phyloP scores from a whole-genome alignment of 2,797 vertebrate species.

The Xenentodon cancila region DNA sequence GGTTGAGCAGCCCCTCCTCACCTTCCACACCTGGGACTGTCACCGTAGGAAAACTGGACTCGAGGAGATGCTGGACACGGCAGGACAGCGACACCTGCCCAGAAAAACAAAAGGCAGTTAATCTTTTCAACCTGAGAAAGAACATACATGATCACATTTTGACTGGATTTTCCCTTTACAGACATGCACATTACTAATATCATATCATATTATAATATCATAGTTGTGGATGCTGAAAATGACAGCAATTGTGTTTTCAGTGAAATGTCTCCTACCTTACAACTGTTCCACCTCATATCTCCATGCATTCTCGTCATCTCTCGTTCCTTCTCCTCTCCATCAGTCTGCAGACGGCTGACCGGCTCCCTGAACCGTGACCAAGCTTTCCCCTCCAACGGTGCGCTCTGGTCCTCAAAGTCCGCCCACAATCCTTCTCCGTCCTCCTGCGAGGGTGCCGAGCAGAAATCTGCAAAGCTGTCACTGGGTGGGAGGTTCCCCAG shows the following conservation, averaged over 20 bases:
- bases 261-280: conserved; percentile 64
- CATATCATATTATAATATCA: not conserved
- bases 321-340: conserved; percentile 78
- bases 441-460: conserved; percentile 85
- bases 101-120: conserved; percentile 10
- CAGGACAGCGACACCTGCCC: conserved; percentile 81
- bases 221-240: not conserved
- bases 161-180: no score
- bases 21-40: conserved; percentile 61
- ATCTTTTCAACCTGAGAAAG: no score
- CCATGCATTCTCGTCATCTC: conserved; percentile 60
- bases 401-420: conserved; percentile 82
- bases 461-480: conserved; percentile 96
- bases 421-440: conserved; percentile 84
- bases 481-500: conserved; percentile 83
- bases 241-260: not conserved
- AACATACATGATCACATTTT: no score
- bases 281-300: conserved; percentile 51
- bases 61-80: conserved; percentile 87
- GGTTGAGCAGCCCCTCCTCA: conserved; percentile 74
- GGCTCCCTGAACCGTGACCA: conserved; percentile 86
- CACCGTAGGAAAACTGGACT: conserved; percentile 85
- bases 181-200: not conserved
- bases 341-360: conserved; percentile 66
- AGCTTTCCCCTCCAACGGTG: conserved; percentile 71